phyloP scores from a whole-genome alignment of 23 tunicate species.

The Aplidium turbinatum region DNA sequence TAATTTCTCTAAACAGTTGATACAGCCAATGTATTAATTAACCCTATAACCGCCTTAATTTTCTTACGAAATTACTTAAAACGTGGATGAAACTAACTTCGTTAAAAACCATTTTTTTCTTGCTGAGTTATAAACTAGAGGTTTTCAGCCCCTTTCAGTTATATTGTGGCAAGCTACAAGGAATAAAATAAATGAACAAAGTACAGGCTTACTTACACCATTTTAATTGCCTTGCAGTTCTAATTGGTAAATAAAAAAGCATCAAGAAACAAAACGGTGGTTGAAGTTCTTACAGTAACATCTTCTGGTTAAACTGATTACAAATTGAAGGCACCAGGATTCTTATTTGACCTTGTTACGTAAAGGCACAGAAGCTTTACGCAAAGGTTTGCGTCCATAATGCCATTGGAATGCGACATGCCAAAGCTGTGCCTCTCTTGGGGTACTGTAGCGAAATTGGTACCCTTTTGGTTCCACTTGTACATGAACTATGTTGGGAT shows the following conservation, averaged over 20 bases:
- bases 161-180: no score
- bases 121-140: no score
- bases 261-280: no score
- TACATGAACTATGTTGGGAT: background rate
- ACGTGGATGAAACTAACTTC: no score
- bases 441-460: conserved; percentile 32
- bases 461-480: conserved; percentile 26
- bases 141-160: no score
- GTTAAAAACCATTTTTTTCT: no score
- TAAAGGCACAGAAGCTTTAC: conserved; percentile 40
- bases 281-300: background rate
- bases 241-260: background rate
- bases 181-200: no score
- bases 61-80: no score
- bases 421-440: conserved; percentile 43
- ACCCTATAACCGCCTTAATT: no score
- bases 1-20: no score
- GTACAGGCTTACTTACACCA: background rate
- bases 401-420: conserved; percentile 53
- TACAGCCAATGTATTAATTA: no score
- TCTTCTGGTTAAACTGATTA: background rate
- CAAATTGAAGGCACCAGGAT: no score
- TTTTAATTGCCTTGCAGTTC: background rate
- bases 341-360: conserved; percentile 40
- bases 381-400: conserved; percentile 21